These are phyloP conservation scores for Pyxicephalus adspersus DNA, from an alignment of 2,113 vertebrate species.

Conservation along the genomic window DNA sequence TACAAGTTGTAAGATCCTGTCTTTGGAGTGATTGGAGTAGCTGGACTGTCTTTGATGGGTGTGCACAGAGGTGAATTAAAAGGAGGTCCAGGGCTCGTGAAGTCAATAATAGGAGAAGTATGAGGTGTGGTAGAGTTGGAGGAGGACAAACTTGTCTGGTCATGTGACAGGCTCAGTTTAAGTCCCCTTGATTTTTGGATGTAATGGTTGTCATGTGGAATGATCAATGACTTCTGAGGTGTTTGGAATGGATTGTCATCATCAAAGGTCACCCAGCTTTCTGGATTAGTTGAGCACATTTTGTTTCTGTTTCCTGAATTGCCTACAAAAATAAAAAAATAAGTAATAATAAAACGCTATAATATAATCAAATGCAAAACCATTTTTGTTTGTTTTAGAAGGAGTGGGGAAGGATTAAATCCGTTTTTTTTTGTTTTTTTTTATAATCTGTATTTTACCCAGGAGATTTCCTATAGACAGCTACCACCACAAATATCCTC, in stretches of 20 bases:
- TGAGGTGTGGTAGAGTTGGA: constrained; percentile 74
- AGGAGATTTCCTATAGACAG: too few relatives aligned
- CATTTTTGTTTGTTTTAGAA: too few relatives aligned
- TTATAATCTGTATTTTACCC: too few relatives aligned
- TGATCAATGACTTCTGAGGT: constrained; percentile 74
- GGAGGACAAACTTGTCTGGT: constrained; percentile 75
- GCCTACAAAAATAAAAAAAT: constrained; percentile 62
- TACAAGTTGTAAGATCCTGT: constrained; percentile 72
- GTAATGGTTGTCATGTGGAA: constrained; percentile 66
- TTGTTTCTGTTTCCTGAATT: constrained; percentile 58
- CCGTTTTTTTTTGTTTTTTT: too few relatives aligned
- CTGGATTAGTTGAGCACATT: constrained; percentile 91
- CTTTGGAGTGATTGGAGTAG: constrained; percentile 68
- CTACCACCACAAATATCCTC: too few relatives aligned
- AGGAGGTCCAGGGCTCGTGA: constrained; percentile 81
- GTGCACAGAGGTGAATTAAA: constrained; percentile 88
- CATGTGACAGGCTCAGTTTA: constrained; percentile 79
- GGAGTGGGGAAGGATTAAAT: too few relatives aligned
- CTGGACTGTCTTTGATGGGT: constrained; percentile 81
- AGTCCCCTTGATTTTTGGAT: constrained; percentile 86
- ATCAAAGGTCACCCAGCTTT: constrained; percentile 96
- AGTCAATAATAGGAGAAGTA: constrained; percentile 82
- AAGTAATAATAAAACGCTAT: not conserved
- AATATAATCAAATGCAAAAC: not conserved
- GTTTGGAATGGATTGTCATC: constrained; percentile 82